Conservation (phyloP, 1,140 invertebrate genomes). For the Psilanteris sp. region DNA sequence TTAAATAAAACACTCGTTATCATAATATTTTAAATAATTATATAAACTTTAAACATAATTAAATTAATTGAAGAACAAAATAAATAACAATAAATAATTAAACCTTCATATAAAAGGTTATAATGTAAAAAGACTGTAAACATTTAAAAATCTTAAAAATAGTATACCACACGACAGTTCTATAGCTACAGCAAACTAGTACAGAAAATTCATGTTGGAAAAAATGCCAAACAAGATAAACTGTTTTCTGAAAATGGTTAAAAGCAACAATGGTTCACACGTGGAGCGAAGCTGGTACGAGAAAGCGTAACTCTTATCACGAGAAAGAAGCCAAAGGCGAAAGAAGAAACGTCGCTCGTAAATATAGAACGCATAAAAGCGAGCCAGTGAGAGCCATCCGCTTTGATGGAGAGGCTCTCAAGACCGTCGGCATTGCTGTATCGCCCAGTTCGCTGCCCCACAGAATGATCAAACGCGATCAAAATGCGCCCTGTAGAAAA, state of each 20-base stretch:
- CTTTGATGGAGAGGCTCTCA: slow-evolving; percentile 78
- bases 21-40: no score
- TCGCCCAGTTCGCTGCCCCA: slow-evolving; percentile 64
- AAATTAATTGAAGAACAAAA: no score
- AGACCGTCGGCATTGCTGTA: slow-evolving; percentile 67
- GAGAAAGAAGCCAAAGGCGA: slow-evolving; percentile 69
- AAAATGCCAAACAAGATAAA: slow-evolving; percentile 47
- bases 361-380: slow-evolving; percentile 78
- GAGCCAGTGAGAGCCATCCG: slow-evolving; percentile 66
- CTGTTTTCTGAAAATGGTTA: slow-evolving; percentile 36
- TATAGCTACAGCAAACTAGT: slow-evolving; percentile 4
- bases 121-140: no score
- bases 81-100: no score
- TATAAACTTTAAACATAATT: no score
- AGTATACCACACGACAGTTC: no score
- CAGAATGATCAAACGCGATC: slow-evolving; percentile 70
- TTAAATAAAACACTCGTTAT: no score
- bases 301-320: slow-evolving; percentile 74
- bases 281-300: slow-evolving; percentile 13
- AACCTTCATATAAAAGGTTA: no score
- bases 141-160: no score
- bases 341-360: slow-evolving; percentile 77
- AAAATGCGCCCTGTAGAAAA: slow-evolving; percentile 41
- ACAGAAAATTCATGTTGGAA: slow-evolving; percentile 24
- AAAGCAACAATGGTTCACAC: slow-evolving; percentile 51